Evolutionary conservation across 2,113 vertebrate species (phyloP).

Genomic region (Trematomus loennbergii): DNA sequence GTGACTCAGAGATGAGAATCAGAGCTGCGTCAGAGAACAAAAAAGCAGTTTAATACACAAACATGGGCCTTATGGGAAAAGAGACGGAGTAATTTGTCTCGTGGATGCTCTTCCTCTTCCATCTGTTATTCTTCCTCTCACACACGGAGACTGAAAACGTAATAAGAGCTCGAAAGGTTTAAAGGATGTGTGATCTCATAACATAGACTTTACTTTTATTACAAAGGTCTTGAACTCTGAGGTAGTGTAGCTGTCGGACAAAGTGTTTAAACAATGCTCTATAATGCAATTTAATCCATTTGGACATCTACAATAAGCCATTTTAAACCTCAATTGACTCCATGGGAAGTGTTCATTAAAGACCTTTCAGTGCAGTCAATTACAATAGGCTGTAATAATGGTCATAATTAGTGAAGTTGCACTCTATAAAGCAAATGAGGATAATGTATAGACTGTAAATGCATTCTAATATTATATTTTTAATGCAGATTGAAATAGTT

Average conservation of each 20-base stretch:
- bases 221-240: conserved; percentile 26
- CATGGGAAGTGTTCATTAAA: too few species aligned
- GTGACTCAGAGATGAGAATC: conserved; percentile 33
- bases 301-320: too few species aligned
- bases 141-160: not conserved
- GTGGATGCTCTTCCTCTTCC: not conserved
- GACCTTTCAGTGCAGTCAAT: too few species aligned
- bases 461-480: too few species aligned
- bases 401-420: too few species aligned
- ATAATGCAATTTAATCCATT: not conserved
- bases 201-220: conserved; percentile 53
- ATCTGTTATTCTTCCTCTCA: not conserved
- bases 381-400: too few species aligned
- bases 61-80: conserved; percentile 18
- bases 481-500: too few species aligned
- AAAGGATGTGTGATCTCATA: conserved; percentile 61
- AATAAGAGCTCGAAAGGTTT: conserved; percentile 38
- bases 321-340: too few species aligned
- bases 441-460: too few species aligned
- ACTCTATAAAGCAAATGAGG: too few species aligned
- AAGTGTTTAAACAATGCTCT: too few species aligned
- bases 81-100: conserved; percentile 1
- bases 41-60: conserved; percentile 24
- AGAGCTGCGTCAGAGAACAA: conserved; percentile 15
- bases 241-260: not conserved